Evolutionary conservation across 92 coral and sea anemone species (phyloP), one percentile per base, ranked within the genome.

Genomic region (Meandrina meandrites): DNA sequence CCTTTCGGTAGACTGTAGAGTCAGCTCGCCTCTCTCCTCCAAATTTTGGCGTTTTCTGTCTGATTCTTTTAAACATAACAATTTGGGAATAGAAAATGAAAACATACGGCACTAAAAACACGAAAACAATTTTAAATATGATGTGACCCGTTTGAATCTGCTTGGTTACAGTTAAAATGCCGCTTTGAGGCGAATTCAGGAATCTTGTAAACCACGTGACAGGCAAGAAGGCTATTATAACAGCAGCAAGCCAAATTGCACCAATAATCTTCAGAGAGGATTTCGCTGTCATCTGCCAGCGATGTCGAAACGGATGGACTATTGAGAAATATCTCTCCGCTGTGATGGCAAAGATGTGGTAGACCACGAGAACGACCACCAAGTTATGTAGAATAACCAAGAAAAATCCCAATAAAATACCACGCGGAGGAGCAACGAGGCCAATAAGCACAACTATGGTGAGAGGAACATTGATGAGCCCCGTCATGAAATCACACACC

Each of bases 401-500:
- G 64, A 82, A 71, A 70, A 68, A 68, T 48, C 86, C 86, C 64
- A 82, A 22, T 28, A 47, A 19, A 1, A 47, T 9, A 7, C 37
- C 37, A 18, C 7, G 56, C 36, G 72, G 84, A 10, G 57, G 16
- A 24, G 84, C 19, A n/a, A 60, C 11, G 22, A 57, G 24, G 18
- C 16, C 3, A 8, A 22, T 64, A 0, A 37, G 12, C 19, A 28
- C 31, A 51, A 82, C 19, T 8, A 82, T 70, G 68, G 22, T 5
- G 1, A 81, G 75, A 81, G 86, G 86, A 51, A 82, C 28, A 50
- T 82, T 82, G 48, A 82, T 48, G 47, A 82, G 3, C 30, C 86
- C 86, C 16, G 77, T 82, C 76, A 82, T 68, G 10, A 82, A 53
- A 40, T 82, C 86, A 3, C 86, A 82, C 15, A 71, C 78, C 30